A percentile compares a stretch with the other conserved stretches of the same genome.
These are phyloP conservation scores for Ailuropoda melanoleuca DNA, from an alignment of 2,113 vertebrate species.

Conservation along the genomic window DNA sequence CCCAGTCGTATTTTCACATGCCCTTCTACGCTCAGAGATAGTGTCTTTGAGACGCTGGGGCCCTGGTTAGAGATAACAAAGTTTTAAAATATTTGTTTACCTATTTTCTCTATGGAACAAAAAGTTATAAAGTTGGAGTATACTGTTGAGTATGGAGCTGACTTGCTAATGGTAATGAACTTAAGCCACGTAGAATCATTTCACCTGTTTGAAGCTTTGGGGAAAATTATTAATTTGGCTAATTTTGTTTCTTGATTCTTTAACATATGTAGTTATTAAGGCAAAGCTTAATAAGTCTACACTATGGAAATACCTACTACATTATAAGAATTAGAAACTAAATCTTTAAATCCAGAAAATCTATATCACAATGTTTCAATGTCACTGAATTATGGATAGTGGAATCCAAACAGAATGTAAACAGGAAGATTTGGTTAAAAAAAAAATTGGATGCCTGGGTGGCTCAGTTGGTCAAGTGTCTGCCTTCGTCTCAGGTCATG, in stretches of 20 bases:
- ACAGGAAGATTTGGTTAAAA: neutral
- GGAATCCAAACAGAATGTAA: neutral
- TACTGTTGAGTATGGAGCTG: neutral
- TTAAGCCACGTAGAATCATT: neutral
- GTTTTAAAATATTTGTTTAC: constrained; percentile 5
- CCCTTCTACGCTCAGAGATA: neutral
- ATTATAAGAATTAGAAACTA: neutral
- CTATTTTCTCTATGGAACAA: neutral
- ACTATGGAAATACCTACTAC: neutral
- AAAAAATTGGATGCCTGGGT: no score
- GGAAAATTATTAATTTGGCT: neutral
- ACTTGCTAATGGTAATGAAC: neutral
- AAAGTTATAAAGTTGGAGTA: neutral
- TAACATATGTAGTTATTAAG: neutral
- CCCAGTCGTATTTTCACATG: neutral
- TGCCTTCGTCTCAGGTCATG: no score
- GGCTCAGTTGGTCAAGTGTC: no score
- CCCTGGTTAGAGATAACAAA: neutral
- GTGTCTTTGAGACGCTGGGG: neutral
- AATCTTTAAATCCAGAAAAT: neutral
- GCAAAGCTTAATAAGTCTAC: neutral
- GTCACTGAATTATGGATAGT: neutral
- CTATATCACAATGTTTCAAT: neutral
- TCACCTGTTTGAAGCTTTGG: neutral
- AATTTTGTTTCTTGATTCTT: neutral